Evolutionary conservation across 2,113 vertebrate species (phyloP).

Genomic region (Cettia cetti): DNA sequence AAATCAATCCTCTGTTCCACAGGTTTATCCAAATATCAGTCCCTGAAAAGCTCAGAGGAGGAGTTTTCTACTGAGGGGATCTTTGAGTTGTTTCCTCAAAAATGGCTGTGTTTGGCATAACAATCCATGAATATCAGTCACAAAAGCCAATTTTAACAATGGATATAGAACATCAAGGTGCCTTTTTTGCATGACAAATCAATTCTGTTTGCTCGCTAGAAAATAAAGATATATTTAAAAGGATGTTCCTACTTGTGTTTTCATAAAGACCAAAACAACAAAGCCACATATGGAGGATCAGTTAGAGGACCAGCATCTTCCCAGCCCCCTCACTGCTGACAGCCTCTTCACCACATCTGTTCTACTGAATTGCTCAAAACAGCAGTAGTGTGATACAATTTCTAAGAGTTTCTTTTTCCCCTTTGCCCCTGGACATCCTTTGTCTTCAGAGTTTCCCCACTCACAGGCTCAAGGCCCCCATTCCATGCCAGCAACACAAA

Average conservation of each 20-base stretch:
- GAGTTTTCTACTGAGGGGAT: background rate
- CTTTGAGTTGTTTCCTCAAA: background rate
- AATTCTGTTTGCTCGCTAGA: background rate
- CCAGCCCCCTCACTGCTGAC: background rate
- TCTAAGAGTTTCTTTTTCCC: background rate
- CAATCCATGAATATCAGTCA: background rate
- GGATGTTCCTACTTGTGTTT: background rate
- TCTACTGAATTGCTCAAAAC: background rate
- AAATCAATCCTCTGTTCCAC: background rate
- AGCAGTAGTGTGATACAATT: background rate
- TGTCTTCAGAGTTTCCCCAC: background rate
- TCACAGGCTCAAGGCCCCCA: background rate
- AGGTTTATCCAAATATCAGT: background rate
- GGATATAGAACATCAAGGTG: background rate
- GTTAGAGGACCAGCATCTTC: background rate
- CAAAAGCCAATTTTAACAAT: background rate
- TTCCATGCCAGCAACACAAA: background rate
- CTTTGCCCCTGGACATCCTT: background rate
- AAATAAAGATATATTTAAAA: background rate
- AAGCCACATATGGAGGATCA: background rate
- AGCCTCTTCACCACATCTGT: background rate
- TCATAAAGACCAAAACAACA: background rate
- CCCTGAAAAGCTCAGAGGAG: background rate
- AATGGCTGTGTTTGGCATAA: background rate
- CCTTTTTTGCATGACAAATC: background rate